Percentiles rank a stretch among this genome's conserved stretches.
Conservation (phyloP, 2,113 vertebrate species). For the Dipodomys stephensi region DNA sequence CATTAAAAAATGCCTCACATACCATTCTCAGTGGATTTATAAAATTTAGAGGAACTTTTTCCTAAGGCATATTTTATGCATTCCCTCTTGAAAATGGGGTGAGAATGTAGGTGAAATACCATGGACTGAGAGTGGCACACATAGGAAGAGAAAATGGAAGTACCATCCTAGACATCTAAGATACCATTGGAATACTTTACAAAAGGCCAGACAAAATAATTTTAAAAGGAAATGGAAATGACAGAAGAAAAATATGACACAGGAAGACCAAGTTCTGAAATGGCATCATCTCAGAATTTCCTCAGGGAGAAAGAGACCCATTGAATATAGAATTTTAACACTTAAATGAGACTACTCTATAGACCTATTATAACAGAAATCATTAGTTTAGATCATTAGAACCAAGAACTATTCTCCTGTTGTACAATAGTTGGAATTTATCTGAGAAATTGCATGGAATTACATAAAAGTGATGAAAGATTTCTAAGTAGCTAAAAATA, state of each 20-base stretch:
- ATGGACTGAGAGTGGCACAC: background rate
- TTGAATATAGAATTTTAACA: background rate
- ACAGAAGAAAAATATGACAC: constrained; percentile 10
- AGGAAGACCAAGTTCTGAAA: background rate
- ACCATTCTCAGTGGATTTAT: background rate
- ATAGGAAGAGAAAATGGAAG: background rate
- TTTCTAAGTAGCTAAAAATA: background rate
- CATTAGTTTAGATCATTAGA: background rate
- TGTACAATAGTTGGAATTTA: background rate
- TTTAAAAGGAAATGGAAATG: background rate
- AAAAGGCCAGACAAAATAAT: background rate
- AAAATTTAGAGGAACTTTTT: background rate
- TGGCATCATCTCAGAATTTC: background rate
- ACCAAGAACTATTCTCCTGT: background rate
- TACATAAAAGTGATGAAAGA: background rate
- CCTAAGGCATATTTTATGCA: background rate
- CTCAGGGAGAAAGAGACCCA: background rate
- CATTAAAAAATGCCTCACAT: background rate
- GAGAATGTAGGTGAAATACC: background rate
- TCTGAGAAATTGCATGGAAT: background rate
- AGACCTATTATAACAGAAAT: background rate
- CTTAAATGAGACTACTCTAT: background rate
- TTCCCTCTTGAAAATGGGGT: background rate
- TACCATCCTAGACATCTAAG: background rate
- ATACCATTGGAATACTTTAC: background rate